Conservation (phyloP, 2,797 vertebrate genomes). For the Gadopsis bispinosus region DNA sequence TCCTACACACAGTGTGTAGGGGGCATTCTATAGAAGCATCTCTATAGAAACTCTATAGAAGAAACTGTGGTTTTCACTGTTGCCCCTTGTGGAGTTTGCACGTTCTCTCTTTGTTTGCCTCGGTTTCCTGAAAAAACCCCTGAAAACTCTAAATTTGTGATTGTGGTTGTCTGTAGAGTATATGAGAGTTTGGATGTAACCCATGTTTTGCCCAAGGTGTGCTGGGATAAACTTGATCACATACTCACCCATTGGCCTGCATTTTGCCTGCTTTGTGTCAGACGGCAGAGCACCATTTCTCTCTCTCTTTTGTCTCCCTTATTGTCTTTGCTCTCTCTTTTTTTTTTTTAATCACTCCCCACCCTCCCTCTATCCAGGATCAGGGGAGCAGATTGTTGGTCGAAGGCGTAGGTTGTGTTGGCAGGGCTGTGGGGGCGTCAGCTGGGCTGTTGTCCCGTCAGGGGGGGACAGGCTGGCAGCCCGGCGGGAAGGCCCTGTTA, state of each 20-base stretch:
- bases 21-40: too few species aligned
- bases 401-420: constrained; percentile 89
- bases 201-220: background rate
- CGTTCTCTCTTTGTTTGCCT: background rate
- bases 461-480: constrained; percentile 95
- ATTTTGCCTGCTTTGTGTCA: constrained; percentile 22
- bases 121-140: background rate
- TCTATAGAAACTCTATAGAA: too few species aligned
- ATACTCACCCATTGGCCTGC: background rate
- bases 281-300: constrained; percentile 14
- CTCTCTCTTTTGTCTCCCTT: constrained; percentile 22
- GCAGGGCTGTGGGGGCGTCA: constrained; percentile 92
- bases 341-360: constrained; percentile 47
- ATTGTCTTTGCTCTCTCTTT: constrained; percentile 73
- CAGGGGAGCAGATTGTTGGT: constrained; percentile 91
- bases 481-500: constrained; percentile 94
- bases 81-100: background rate
- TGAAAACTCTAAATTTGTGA: background rate
- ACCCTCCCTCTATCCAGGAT: constrained; percentile 60
- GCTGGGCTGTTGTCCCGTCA: constrained; percentile 92
- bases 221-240: background rate
- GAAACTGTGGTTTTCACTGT: background rate
- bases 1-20: too few species aligned
- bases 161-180: background rate
- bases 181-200: background rate